phyloP scores from a whole-genome alignment of 2,113 vertebrate genomes.

The Probosciger aterrimus region DNA sequence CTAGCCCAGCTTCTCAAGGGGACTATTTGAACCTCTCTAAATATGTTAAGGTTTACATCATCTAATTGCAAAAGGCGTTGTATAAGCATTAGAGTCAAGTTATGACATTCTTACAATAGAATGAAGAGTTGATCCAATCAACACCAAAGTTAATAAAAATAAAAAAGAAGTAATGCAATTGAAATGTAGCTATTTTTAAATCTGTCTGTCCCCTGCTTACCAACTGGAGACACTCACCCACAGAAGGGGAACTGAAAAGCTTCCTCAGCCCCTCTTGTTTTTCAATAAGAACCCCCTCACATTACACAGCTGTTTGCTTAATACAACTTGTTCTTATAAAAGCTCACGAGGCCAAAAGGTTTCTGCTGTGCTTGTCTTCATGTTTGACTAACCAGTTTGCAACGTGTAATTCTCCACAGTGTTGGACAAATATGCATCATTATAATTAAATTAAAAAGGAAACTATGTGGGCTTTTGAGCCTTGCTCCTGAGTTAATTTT shows the following conservation, averaged over 20 bases:
- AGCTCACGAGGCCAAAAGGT: slow-evolving; percentile 44
- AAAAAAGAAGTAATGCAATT: not conserved
- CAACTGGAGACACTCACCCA: not conserved
- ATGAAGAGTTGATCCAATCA: slow-evolving; percentile 33
- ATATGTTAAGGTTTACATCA: slow-evolving; percentile 48
- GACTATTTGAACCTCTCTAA: slow-evolving; percentile 11
- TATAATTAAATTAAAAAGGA: slow-evolving; percentile 33
- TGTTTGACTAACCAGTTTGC: slow-evolving; percentile 29
- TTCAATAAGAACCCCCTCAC: slow-evolving; percentile 28
- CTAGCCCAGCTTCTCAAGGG: slow-evolving; percentile 21
- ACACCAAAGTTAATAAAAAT: not conserved
- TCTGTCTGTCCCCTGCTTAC: not conserved
- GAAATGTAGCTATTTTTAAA: slow-evolving; percentile 26
- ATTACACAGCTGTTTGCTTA: slow-evolving; percentile 52
- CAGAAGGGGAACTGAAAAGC: slow-evolving; percentile 3
- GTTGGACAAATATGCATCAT: slow-evolving; percentile 14
- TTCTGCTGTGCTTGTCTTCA: slow-evolving; percentile 14
- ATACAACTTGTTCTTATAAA: slow-evolving; percentile 40
- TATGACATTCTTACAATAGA: slow-evolving; percentile 27
- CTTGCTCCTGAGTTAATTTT: not conserved
- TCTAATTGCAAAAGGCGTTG: slow-evolving; percentile 60
- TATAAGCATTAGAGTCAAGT: slow-evolving; percentile 44
- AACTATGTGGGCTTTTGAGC: slow-evolving; percentile 14
- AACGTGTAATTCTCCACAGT: slow-evolving; percentile 28
- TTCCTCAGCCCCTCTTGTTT: slow-evolving; percentile 40